Evolutionary conservation across 2,888 invertebrate genomes (phyloP), one percentile per base, ranked within the genome.

Genomic region (Stenichneumon culpator): DNA sequence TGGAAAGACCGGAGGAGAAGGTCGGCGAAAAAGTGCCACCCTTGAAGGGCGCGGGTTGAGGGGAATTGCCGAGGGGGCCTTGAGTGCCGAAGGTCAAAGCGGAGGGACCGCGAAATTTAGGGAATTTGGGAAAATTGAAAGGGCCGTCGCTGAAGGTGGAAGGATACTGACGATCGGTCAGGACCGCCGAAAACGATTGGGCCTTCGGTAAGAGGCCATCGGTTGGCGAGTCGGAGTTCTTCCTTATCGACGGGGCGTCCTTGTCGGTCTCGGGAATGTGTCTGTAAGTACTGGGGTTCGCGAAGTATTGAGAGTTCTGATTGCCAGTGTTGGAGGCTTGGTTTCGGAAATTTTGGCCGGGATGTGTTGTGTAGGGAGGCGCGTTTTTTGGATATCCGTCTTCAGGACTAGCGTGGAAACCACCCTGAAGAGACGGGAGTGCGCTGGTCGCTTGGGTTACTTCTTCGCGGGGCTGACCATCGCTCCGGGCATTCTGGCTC

Each of bases 211-310:
- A 70, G 28, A 63, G 50, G 22, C 52, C 63, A n/a, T 28, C n/a
- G 0, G 77, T 22, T 4, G 5, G n/a, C 0, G 69, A 44, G 7
- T 73, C 75, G 2, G 68, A 67, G 65, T 36, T 70, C 19, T 57
- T 50, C 11, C 60, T 78, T 0, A 73, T 47, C 14, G 68, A 69
- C 1, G 47, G 32, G 7, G 69, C 44, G 6, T 60, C 1, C 54
- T 79, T 78, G 3, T 52, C 63, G n/a, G 47, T 57, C 36, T 83
- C 81, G 0, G 86, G 47, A 5, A 65, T 47, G 1, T 79, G 25
- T 60, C 69, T 73, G 36, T 83, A 86, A 25, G 22, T 73, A 39
- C 63, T 77, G 2, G 83, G 80, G 11, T 57, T 75, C 0, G 65
- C 47, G 32, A 77, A 78, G 44, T 81, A 75, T 6, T 50, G 80